A percentile compares a stretch with the other conserved stretches of the same genome.
These are phyloP conservation scores for Caenorhabditis sp. DNA, from an alignment of 2,888 invertebrate species.

Conservation along the genomic window DNA sequence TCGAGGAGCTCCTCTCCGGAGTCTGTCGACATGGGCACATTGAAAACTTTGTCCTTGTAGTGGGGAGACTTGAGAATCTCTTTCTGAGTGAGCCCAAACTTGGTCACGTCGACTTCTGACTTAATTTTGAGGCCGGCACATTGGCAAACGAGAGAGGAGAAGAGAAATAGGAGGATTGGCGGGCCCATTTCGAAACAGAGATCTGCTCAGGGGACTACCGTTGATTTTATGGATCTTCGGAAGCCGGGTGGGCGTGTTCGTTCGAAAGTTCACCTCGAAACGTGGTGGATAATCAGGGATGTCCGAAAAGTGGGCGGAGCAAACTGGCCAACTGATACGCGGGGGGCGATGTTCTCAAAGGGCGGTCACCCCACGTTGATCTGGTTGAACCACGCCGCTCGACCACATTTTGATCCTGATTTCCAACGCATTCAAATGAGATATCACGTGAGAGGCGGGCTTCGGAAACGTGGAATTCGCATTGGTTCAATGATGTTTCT, in stretches of 20 bases:
- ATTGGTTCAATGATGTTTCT: slow-evolving; percentile 46
- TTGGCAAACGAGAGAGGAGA: no score
- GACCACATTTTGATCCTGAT: slow-evolving; percentile 47
- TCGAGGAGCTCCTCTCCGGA: slow-evolving; percentile 54
- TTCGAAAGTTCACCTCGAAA: slow-evolving; percentile 33
- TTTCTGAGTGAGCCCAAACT: slow-evolving; percentile 32
- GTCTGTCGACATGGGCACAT: slow-evolving; percentile 48
- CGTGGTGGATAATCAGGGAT: slow-evolving; percentile 11
- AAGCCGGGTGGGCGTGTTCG: slow-evolving; percentile 20
- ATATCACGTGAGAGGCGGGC: background rate
- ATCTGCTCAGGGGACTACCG: slow-evolving; percentile 4
- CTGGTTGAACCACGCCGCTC: slow-evolving; percentile 6
- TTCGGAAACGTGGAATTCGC: slow-evolving; percentile 39
- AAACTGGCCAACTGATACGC: background rate
- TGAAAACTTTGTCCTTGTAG: slow-evolving; percentile 48
- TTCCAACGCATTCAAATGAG: no score
- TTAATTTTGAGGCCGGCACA: slow-evolving; percentile 18
- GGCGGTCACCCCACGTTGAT: slow-evolving; percentile 23
- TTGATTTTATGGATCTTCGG: slow-evolving; percentile 33
- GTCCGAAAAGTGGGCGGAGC: slow-evolving; percentile 34
- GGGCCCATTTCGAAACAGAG: slow-evolving; percentile 9
- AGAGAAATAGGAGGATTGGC: no score
- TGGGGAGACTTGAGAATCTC: slow-evolving; percentile 45
- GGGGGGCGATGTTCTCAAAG: slow-evolving; percentile 18
- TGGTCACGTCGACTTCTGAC: slow-evolving; percentile 39